These are phyloP conservation scores for Tetragonula carbonaria DNA, from an alignment of 2,888 invertebrate species.

Conservation along the genomic window DNA sequence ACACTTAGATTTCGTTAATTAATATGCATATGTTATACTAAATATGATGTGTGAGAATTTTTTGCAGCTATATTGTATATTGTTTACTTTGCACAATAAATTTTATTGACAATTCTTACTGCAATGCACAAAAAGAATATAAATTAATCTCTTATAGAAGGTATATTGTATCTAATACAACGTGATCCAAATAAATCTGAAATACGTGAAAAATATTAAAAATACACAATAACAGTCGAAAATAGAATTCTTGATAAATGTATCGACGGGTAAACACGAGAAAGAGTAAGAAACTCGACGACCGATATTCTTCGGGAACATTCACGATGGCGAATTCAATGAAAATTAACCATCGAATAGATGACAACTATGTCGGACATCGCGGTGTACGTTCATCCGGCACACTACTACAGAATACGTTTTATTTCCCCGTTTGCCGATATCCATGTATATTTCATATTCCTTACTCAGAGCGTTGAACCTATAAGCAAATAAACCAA, in stretches of 20 bases:
- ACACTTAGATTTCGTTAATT: too few species aligned
- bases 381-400: conserved; percentile 50
- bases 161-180: not conserved
- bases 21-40: too few species aligned
- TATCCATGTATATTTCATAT: conserved; percentile 30
- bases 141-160: not conserved
- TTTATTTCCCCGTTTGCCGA: conserved; percentile 52
- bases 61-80: too few species aligned
- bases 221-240: not conserved
- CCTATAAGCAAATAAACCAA: conserved; percentile 15
- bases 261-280: not conserved
- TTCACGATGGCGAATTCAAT: conserved; percentile 71
- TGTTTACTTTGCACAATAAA: too few species aligned
- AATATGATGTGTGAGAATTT: too few species aligned
- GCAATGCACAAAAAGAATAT: not conserved
- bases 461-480: conserved; percentile 43
- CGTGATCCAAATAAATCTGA: not conserved
- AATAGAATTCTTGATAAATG: conserved; percentile 9
- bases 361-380: conserved; percentile 73
- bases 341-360: conserved; percentile 80
- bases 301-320: conserved; percentile 25
- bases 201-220: not conserved
- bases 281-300: conserved; percentile 12
- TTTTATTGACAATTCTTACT: too few species aligned
- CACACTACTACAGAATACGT: conserved; percentile 28